phyloP scores from a whole-genome alignment of 92 coral and sea anemone species.

The Micromussa lordhowensis region DNA sequence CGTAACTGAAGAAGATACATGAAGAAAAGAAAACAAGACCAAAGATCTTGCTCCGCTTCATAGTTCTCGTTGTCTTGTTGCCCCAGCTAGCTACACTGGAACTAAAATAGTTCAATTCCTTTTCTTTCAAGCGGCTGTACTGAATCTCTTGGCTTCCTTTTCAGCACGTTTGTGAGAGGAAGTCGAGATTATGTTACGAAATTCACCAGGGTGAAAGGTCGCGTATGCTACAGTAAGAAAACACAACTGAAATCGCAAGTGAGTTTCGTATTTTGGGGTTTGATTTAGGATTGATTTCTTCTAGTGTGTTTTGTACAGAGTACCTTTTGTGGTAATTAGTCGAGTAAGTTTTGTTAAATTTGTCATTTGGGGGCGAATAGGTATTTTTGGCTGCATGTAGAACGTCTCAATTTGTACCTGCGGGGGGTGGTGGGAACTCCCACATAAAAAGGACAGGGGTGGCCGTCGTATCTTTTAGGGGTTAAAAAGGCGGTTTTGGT shows the following conservation, averaged over 20 bases:
- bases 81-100: background rate
- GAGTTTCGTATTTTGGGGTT: too few relatives aligned
- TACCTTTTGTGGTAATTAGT: too few relatives aligned
- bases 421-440: too few relatives aligned
- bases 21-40: background rate
- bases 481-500: too few relatives aligned
- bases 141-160: slow-evolving; percentile 3
- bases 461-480: too few relatives aligned
- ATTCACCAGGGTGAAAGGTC: slow-evolving; percentile 7
- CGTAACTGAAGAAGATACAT: background rate
- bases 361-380: too few relatives aligned
- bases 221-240: background rate
- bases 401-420: too few relatives aligned
- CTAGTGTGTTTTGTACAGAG: too few relatives aligned
- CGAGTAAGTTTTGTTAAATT: too few relatives aligned
- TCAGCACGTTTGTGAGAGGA: slow-evolving; percentile 28
- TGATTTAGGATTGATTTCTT: too few relatives aligned
- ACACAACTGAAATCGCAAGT: background rate
- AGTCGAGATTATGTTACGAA: slow-evolving; percentile 16
- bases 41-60: background rate
- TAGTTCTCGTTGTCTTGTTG: background rate
- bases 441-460: too few relatives aligned
- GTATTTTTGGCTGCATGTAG: too few relatives aligned
- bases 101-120: background rate
- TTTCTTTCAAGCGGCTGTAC: background rate